Conservation (phyloP, 2,888 invertebrate genomes). For the Microdon myrmicae region DNA sequence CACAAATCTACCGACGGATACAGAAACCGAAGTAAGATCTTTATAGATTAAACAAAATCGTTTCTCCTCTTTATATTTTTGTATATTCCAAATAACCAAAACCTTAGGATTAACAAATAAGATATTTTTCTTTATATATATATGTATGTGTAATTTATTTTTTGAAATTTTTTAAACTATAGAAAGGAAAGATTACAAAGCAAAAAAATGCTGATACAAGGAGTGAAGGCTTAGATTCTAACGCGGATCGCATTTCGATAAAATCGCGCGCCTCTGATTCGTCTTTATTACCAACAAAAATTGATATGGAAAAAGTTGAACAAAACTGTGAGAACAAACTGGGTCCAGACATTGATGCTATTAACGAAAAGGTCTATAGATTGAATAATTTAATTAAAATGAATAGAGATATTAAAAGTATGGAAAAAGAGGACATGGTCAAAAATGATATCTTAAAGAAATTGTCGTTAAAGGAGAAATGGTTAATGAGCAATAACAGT, state of each 20-base stretch:
- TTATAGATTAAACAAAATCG: conserved; percentile 14
- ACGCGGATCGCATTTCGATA: conserved; percentile 19
- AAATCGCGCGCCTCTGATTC: conserved; percentile 7
- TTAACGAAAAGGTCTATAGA: conserved; percentile 65
- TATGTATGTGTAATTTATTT: conserved; percentile 23
- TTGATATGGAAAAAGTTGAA: conserved; percentile 63
- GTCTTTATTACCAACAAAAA: conserved; percentile 52
- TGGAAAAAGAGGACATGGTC: conserved; percentile 64
- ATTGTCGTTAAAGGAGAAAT: conserved; percentile 65
- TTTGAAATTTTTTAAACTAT: conserved; percentile 11
- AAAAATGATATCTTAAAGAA: conserved; percentile 66
- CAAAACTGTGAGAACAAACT: conserved; percentile 60
- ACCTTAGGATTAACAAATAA: conserved; percentile 52
- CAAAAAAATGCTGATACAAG: conserved; percentile 42
- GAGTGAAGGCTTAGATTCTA: conserved; percentile 29
- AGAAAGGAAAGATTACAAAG: conserved; percentile 25
- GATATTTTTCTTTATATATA: conserved; percentile 55
- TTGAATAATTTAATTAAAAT: conserved; percentile 65
- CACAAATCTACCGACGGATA: conserved; percentile 73
- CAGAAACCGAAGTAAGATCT: conserved; percentile 76
- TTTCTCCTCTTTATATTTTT: too few relatives aligned
- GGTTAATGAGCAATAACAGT: conserved; percentile 62
- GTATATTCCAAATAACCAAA: background rate
- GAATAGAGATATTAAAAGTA: conserved; percentile 63
- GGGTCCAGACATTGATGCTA: conserved; percentile 64